A percentile compares a stretch with the other conserved stretches of the same genome.
Conservation (phyloP, 2,797 vertebrate species). For the Yasuhikotakia modesta region DNA sequence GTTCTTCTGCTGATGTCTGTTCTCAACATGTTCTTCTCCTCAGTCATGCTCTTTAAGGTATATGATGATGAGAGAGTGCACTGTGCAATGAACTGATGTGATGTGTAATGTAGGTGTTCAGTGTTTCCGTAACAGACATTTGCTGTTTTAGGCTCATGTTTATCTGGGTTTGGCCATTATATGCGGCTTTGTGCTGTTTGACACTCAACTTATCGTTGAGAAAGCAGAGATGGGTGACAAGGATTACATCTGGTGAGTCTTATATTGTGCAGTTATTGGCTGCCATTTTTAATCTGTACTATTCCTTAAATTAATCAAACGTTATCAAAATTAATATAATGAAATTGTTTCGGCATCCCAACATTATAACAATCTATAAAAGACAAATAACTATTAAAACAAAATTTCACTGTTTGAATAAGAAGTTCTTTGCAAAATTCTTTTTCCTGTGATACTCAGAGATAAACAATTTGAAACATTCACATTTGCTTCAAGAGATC, state of each 20-base stretch:
- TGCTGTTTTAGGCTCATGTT: slow-evolving; percentile 82
- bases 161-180: slow-evolving; percentile 90
- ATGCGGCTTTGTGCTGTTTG: slow-evolving; percentile 96
- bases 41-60: slow-evolving; percentile 88
- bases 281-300: background rate
- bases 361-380: no score
- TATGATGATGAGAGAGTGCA: slow-evolving; percentile 6
- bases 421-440: no score
- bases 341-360: no score
- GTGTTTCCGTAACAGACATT: background rate
- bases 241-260: slow-evolving; percentile 93
- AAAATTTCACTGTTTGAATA: no score
- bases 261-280: background rate
- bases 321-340: no score
- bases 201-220: slow-evolving; percentile 98
- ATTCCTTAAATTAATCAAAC: no score
- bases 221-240: slow-evolving; percentile 95
- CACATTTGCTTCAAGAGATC: no score
- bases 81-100: background rate
- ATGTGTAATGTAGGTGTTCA: background rate
- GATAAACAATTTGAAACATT: no score
- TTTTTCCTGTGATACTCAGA: no score
- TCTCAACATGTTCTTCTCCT: slow-evolving; percentile 87
- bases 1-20: slow-evolving; percentile 86
- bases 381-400: no score